Base-by-base conservation (phyloP, 2,113 vertebrate genomes). In the Atrichornis clamosus region DNA sequence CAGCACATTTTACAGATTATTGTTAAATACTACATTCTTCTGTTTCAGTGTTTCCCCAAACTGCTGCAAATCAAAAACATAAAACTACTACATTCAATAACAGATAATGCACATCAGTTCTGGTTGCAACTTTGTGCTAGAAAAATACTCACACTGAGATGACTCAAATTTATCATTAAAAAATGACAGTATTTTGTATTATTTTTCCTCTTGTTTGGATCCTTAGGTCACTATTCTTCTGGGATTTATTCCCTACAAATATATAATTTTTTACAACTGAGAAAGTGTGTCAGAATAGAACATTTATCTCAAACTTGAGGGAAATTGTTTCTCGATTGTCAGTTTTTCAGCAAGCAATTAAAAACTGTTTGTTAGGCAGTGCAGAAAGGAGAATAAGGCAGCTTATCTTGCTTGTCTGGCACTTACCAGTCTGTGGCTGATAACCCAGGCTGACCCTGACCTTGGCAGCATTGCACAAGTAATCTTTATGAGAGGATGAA, bases 401-500 rank as follows among this genome's bases (percentile, higher is more conserved):
- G 85, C 42, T 97, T 93, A 76, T 53, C 89, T 93, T 88, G 26
- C 59, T 92, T 81, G 47, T 94, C 87, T 96, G 90, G 89, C 72
- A 75, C 60, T 52, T 85, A 76, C 19, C 12, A 27, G 56, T 88
- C 32, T 69, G 44, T 4, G 6, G 44, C 88, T 94, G 91, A 97
- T 96, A 97, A 95, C 91, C 69, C 69, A 91, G 91, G 32, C 85
- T 95, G 90, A 94, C 83, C 76, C 70, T 96, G 91, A 96, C 91
- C 95, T 97, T 97, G 94, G n/a, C 67, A 73, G 63, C 72, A 15
- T 88, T 83, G 27, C 55, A 81, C 53, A 81, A 82, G 47, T 95
- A 63, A 73, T 93, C 90, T 93, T 62, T 90, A 70, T 93, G 32
- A 62, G 80, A 49, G 52, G 59, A 90, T 97, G 63, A 96, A 80